These are phyloP conservation scores for Falco concolor DNA, from an alignment of 2,797 vertebrate genomes.

Conservation along the genomic window DNA sequence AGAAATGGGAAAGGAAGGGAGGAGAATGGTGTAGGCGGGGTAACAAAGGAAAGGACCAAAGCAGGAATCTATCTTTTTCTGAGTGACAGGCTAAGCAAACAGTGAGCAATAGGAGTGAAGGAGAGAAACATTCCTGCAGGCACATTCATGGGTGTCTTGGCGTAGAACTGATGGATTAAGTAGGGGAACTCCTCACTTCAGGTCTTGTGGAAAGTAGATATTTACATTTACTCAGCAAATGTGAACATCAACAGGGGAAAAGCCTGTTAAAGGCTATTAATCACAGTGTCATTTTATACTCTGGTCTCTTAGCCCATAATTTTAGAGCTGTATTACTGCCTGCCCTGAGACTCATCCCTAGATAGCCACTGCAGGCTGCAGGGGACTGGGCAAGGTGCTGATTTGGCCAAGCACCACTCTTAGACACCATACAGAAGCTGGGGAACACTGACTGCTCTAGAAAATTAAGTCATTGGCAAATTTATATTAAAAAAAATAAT, in stretches of 20 bases:
- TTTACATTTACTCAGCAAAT: neutral
- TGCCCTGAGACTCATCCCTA: neutral
- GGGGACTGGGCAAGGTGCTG: neutral
- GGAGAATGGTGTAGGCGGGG: neutral
- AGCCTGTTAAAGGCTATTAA: neutral
- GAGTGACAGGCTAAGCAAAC: neutral
- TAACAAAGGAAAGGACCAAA: neutral
- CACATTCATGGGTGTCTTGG: neutral
- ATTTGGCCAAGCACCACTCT: neutral
- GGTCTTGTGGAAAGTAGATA: neutral
- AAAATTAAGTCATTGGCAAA: neutral
- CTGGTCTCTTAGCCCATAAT: neutral
- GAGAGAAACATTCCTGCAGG: neutral
- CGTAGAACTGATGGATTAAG: neutral
- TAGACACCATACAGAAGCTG: rapidly evolving
- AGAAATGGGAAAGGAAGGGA: neutral
- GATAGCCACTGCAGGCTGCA: neutral
- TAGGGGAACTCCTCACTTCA: neutral
- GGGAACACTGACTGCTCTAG: neutral
- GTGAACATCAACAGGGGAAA: no score
- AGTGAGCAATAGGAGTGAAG: neutral
- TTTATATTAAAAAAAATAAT: neutral
- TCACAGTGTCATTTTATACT: neutral
- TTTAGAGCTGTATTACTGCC: neutral
- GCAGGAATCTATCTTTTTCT: neutral